Conservation (phyloP, 2,888 invertebrate species). For the Aricia artaxerxes region DNA sequence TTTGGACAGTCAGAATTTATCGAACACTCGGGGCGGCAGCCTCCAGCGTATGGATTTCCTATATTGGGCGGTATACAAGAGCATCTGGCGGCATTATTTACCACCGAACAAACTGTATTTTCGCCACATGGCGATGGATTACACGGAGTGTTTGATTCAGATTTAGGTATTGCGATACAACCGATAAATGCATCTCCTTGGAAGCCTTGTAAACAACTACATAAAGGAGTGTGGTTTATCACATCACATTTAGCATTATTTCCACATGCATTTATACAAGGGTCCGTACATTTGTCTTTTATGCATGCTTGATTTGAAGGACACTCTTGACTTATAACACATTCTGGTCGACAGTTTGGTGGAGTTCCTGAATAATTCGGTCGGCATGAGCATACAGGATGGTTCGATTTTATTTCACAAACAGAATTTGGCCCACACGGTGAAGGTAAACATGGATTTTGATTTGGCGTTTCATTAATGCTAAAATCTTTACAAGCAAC, state of each 20-base stretch:
- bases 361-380: constrained; percentile 90
- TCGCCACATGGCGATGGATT: constrained; percentile 91
- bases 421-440: constrained; percentile 91
- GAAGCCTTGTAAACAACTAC: constrained; percentile 87
- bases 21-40: constrained; percentile 92
- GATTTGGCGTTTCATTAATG: constrained; percentile 49
- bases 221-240: constrained; percentile 89
- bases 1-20: constrained; percentile 90
- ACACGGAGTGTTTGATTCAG: constrained; percentile 82
- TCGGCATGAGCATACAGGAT: constrained; percentile 90
- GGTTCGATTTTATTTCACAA: constrained; percentile 88
- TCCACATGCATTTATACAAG: constrained; percentile 89
- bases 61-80: constrained; percentile 93
- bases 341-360: constrained; percentile 91
- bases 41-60: constrained; percentile 92
- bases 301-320: constrained; percentile 88
- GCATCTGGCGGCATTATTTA: constrained; percentile 86
- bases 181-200: constrained; percentile 93
- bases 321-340: constrained; percentile 91
- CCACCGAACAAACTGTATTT: constrained; percentile 88
- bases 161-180: constrained; percentile 81
- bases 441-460: constrained; percentile 83
- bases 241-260: constrained; percentile 89
- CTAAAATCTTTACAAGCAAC: constrained; percentile 80
- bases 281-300: constrained; percentile 89